Conservation (phyloP, 35 echinoderm and acorn worm genomes). For the Ophioderma brevispina region DNA sequence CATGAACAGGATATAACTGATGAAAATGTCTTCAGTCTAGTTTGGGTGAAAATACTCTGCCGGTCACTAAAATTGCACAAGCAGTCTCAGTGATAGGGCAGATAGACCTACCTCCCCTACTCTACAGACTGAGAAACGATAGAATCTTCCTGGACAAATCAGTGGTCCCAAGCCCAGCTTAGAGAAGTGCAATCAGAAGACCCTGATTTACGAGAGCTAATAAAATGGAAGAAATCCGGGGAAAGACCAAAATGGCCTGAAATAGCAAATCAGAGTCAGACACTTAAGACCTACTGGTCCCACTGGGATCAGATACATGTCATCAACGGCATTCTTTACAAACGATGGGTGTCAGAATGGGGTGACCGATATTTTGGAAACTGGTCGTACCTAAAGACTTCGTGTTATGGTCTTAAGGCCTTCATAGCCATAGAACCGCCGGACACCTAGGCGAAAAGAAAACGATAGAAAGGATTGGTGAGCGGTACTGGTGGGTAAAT, state of each 20-base stretch:
- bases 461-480: slow-evolving; percentile 9
- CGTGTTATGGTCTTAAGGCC: not conserved
- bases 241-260: not conserved
- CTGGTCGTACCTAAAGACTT: not conserved
- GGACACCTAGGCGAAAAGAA: slow-evolving; percentile 37
- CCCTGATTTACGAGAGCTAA: not conserved
- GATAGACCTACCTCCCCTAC: too few relatives aligned
- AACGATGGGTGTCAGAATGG: slow-evolving; percentile 4
- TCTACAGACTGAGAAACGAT: too few relatives aligned
- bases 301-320: slow-evolving; percentile 32
- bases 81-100: too few relatives aligned
- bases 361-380: slow-evolving; percentile 16
- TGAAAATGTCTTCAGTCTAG: too few relatives aligned
- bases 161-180: not conserved
- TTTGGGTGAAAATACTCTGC: too few relatives aligned
- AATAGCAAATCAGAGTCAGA: not conserved
- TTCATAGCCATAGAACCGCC: slow-evolving; percentile 17
- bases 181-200: slow-evolving; percentile 9
- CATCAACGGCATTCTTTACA: not conserved
- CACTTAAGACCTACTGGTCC: slow-evolving; percentile 21
- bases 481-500: slow-evolving; percentile 6
- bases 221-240: not conserved
- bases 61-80: too few relatives aligned
- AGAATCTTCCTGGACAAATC: not conserved
- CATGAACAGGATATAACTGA: not conserved